Base-by-base conservation (phyloP, 2,888 invertebrate genomes). In the Liposcelis brunnea region DNA sequence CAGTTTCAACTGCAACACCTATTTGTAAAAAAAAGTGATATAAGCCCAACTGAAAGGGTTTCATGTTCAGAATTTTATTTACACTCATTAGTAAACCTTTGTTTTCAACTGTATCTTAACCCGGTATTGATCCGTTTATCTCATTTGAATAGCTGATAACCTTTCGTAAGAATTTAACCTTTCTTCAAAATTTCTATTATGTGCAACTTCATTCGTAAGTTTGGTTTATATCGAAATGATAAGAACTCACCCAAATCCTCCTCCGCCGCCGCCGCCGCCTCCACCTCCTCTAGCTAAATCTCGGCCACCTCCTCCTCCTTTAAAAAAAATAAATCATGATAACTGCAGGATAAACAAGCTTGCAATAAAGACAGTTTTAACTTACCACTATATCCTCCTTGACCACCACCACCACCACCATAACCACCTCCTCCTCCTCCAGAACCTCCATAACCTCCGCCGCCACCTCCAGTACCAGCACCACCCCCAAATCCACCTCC, bases 231-330 rank as follows among this genome's bases (percentile, higher is more conserved):
- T 43, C 36, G 43, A 43, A 34, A 7, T 34, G 8, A 4, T 26
- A 26, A 26, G 40, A 49, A 66, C 74, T 73, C 62, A 74, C 74
- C 74, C 72, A 63, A 64, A 73, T 59, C 69, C 70, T 45, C 67
- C 64, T 58, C 48, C 37, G 14, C 45, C 43, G 18, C 37, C 31
- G 37, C 49, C 49, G 42, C 68, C 66, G 33, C 53, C 65, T 49
- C 67, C 64, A 31, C 55, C 65, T 49, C 67, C 64, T 31, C 55
- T 54, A 26, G 58, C 52, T 31, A 56, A 55, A 35, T 69, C 64
- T 14, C 61, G 58, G 42, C 62, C 59, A 49, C 60, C 61, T 61
- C 71, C 61, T 64, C 71, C 49, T 61, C 69, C 55, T 57, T 53
- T 54, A 33, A 47, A 2, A 44, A 34, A 43, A 49, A 35, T 18